Percentiles rank a stretch among this genome's conserved stretches.
phyloP scores from a whole-genome alignment of 2,113 vertebrate species.

The Anoura caudifer region DNA sequence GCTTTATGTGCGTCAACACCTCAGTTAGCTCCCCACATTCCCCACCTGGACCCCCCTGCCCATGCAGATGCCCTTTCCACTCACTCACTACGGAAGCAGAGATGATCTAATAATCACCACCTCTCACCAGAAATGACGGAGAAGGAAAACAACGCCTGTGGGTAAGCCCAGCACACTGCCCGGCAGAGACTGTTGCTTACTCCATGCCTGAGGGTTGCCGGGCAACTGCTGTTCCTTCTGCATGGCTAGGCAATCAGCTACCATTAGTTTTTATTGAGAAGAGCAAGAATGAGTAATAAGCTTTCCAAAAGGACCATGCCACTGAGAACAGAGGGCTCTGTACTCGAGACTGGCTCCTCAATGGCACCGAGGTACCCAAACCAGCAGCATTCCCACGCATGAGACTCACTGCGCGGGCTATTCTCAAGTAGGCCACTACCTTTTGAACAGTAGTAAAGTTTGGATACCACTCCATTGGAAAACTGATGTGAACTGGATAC shows the following conservation, averaged over 20 bases:
- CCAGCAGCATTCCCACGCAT: neutral
- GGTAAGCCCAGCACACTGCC: neutral
- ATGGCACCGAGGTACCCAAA: neutral
- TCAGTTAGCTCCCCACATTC: neutral
- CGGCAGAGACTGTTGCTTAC: neutral
- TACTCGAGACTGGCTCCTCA: neutral
- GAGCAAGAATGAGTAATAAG: neutral
- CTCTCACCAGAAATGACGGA: neutral
- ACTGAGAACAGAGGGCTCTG: neutral
- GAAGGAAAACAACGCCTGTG: neutral
- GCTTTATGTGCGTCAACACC: neutral
- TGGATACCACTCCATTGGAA: neutral
- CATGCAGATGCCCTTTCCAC: neutral
- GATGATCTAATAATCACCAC: no score
- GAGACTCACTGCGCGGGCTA: neutral
- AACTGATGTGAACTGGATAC: neutral
- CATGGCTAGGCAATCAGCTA: neutral
- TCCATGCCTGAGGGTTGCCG: neutral
- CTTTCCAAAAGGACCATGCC: neutral
- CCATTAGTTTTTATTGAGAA: accelerated
- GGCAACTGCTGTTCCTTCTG: neutral
- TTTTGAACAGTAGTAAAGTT: neutral
- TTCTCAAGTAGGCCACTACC: neutral
- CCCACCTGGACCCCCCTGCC: neutral
- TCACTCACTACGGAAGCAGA: neutral